These are phyloP conservation scores for Parazoanthus swiftii DNA, from an alignment of 92 coral and sea anemone species.

Conservation along the genomic window DNA sequence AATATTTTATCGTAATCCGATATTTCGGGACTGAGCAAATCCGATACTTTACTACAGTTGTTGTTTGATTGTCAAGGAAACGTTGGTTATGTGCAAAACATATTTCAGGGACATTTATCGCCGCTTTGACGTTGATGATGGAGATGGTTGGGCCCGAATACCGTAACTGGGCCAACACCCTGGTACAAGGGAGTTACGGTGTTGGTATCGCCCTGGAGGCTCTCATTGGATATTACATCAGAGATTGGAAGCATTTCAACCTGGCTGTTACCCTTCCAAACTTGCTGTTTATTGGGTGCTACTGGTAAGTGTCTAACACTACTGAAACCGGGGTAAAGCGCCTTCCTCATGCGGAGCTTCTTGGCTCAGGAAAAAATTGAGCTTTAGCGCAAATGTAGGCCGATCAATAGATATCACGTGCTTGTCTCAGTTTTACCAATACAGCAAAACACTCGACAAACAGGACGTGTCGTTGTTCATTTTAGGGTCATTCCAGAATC, in stretches of 20 bases:
- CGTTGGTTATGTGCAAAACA: background rate
- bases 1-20: too few species aligned
- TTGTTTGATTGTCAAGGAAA: background rate
- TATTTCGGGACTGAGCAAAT: too few species aligned
- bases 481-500: slow-evolving; percentile 88
- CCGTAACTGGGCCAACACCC: slow-evolving; percentile 90
- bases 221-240: slow-evolving; percentile 71
- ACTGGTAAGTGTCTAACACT: slow-evolving; percentile 64
- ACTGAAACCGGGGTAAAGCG: too few species aligned
- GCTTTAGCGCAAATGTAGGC: too few species aligned
- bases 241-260: slow-evolving; percentile 85
- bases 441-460: background rate
- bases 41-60: too few species aligned
- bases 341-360: too few species aligned
- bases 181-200: slow-evolving; percentile 85
- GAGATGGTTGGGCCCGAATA: slow-evolving; percentile 87
- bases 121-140: slow-evolving; percentile 89
- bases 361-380: too few species aligned
- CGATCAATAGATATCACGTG: too few species aligned
- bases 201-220: slow-evolving; percentile 93
- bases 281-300: slow-evolving; percentile 72
- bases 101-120: slow-evolving; percentile 78
- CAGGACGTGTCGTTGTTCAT: background rate
- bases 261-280: slow-evolving; percentile 81
- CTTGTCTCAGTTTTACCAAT: too few species aligned